These are phyloP conservation scores for Drepana arcuata DNA, from an alignment of 1,140 invertebrate genomes.

Conservation along the genomic window DNA sequence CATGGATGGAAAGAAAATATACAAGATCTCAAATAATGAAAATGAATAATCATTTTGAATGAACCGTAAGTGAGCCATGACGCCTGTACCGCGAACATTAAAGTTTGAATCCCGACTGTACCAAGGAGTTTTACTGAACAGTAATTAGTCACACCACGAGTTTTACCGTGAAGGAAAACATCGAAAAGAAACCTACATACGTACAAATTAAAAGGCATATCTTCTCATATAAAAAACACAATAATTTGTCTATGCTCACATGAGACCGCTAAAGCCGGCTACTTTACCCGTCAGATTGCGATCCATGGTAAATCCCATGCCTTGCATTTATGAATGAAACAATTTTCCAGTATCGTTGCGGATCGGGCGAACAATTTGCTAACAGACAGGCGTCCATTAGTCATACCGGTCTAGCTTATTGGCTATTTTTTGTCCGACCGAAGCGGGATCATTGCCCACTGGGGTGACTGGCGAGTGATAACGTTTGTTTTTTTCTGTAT, in stretches of 20 bases:
- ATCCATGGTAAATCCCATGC: conserved; percentile 43
- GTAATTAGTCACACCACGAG: not conserved
- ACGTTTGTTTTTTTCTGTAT: conserved; percentile 8
- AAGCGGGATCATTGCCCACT: conserved; percentile 29
- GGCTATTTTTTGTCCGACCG: conserved; percentile 57
- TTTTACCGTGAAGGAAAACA: too few relatives aligned
- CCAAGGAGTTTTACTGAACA: not conserved
- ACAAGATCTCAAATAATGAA: too few relatives aligned
- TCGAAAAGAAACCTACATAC: too few relatives aligned
- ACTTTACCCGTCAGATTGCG: conserved; percentile 51
- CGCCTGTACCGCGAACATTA: not conserved
- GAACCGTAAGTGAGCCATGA: not conserved
- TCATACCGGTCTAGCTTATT: conserved; percentile 51
- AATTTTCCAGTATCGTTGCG: conserved; percentile 62
- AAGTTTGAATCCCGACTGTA: not conserved
- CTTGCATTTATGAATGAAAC: conserved; percentile 65
- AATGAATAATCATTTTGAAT: too few relatives aligned
- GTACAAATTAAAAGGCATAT: too few relatives aligned
- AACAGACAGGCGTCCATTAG: conserved; percentile 47
- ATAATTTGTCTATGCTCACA: conserved; percentile 13
- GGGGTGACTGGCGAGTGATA: conserved; percentile 26
- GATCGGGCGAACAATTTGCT: conserved; percentile 60
- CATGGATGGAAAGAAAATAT: too few relatives aligned
- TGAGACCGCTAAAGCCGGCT: conserved; percentile 29
- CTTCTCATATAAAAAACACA: not conserved